Conservation (phyloP, 2,888 invertebrate species). For the Lymantria dispar region DNA sequence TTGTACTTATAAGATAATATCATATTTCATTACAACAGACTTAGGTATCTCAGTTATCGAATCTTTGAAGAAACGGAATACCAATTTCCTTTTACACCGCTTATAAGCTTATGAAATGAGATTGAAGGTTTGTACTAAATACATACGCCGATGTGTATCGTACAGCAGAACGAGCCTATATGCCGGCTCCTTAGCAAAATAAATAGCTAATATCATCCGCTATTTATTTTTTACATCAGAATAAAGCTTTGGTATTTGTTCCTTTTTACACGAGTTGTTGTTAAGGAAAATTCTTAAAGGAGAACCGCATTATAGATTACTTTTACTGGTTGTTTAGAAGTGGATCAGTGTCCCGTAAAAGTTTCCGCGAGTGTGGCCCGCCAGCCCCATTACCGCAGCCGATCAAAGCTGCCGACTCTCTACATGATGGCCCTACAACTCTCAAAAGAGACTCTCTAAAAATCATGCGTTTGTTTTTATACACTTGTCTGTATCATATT, state of each 20-base stretch:
- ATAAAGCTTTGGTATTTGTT: slow-evolving; percentile 19
- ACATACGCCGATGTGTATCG: slow-evolving; percentile 4
- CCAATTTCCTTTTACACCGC: slow-evolving; percentile 25
- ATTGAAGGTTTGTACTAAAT: slow-evolving; percentile 14
- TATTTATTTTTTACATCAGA: slow-evolving; percentile 20
- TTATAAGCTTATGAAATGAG: slow-evolving; percentile 26
- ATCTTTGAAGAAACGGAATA: slow-evolving; percentile 26
- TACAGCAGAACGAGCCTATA: neutral
- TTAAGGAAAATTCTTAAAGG: slow-evolving; percentile 45
- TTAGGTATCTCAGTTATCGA: slow-evolving; percentile 19
- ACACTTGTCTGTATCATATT: slow-evolving; percentile 20
- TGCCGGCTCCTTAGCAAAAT: slow-evolving; percentile 11
- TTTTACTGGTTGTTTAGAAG: slow-evolving; percentile 63
- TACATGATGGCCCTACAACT: slow-evolving; percentile 49
- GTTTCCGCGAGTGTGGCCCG: slow-evolving; percentile 70
- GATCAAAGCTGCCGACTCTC: slow-evolving; percentile 67
- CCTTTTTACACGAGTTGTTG: slow-evolving; percentile 27
- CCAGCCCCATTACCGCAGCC: slow-evolving; percentile 53
- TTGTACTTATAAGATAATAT: too few relatives aligned
- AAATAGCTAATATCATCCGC: slow-evolving; percentile 13
- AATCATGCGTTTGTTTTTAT: slow-evolving; percentile 55
- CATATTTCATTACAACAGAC: slow-evolving; percentile 6
- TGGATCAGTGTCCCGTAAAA: slow-evolving; percentile 76
- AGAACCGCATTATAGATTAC: slow-evolving; percentile 50
- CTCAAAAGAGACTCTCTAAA: slow-evolving; percentile 45